phyloP scores from a whole-genome alignment of 2,113 vertebrate species.

The Pagrus major region DNA sequence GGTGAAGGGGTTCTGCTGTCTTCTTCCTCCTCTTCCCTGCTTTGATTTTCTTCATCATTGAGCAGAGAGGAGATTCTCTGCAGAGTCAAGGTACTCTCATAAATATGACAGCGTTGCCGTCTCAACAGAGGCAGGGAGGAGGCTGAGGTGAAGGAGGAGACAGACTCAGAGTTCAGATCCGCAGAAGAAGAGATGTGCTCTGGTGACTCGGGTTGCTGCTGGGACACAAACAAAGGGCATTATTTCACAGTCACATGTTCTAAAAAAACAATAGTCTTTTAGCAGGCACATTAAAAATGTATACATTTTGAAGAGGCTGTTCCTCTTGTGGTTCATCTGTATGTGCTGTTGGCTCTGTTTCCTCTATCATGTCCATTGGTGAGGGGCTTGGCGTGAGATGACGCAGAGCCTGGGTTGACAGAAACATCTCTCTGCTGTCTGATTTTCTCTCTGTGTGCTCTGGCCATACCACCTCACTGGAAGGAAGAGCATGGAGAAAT shows the following conservation, averaged over 20 bases:
- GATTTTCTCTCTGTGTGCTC: slow-evolving; percentile 37
- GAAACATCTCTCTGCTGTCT: slow-evolving; percentile 34
- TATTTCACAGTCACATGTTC: not conserved
- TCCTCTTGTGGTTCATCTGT: slow-evolving; percentile 17
- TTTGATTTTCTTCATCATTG: slow-evolving; percentile 40
- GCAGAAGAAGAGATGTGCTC: slow-evolving; percentile 26
- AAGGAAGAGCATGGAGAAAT: slow-evolving; percentile 14
- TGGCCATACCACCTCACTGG: slow-evolving; percentile 64
- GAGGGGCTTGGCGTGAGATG: slow-evolving; percentile 44
- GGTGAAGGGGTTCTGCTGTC: slow-evolving; percentile 7
- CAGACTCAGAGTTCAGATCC: slow-evolving; percentile 31
- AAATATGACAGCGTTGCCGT: not conserved
- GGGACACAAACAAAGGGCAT: not conserved
- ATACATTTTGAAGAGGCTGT: slow-evolving; percentile 25
- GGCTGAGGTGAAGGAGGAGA: slow-evolving; percentile 50
- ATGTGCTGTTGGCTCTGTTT: slow-evolving; percentile 18
- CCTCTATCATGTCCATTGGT: slow-evolving; percentile 8
- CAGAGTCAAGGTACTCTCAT: slow-evolving; percentile 37
- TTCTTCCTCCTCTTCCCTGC: slow-evolving; percentile 32
- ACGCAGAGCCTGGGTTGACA: slow-evolving; percentile 40
- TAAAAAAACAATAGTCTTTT: not conserved
- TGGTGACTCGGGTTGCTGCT: slow-evolving; percentile 16
- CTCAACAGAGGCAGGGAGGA: slow-evolving; percentile 36
- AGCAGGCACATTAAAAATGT: not conserved
- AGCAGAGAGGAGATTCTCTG: slow-evolving; percentile 55